Base-by-base conservation (phyloP, 2,888 invertebrate genomes). In the Campaea margaritaria region DNA sequence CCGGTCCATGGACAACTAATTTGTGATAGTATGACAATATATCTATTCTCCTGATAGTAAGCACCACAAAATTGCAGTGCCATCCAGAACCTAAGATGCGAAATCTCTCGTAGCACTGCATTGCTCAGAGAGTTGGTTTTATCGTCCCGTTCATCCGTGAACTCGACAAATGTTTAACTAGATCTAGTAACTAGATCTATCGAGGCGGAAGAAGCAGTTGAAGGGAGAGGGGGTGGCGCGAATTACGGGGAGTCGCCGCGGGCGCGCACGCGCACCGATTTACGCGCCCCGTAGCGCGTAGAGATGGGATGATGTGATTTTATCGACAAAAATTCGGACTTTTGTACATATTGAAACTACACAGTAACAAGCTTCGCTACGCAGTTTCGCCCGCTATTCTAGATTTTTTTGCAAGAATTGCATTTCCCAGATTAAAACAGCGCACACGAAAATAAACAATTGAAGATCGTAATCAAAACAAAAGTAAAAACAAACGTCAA, bases 241-340 rank as follows among this genome's bases (percentile, higher is more conserved):
- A 89, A 88, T 89, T 89, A 89, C 87, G 86, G 87, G 78, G 67
- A 70, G 82, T 81, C 83, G 86, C 86, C 89, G 86, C 75, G 65
- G 78, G 89, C 89, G 86, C 85, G 85, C 91, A 91, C 91, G 91
- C 90, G 90, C 86, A 80, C 81, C 88, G 88, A 91, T 91, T 91
- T 91, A 90, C 91, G 91, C 91, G 89, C 86, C 79, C 81, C 82
- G 82, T 78, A 83, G 75, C 72, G 11, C 47, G 53, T 76, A 85
- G 85, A 68, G 85, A 69, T 75, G 83, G n/a, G 57, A 1, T 0
- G 36, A 34, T 34, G 36, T 2, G n/a, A 3, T 36, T 0, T 36
- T 36, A n/a, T 36, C 36, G 36, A 36, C 12, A 36, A n/a, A 1
- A 3, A 36, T 36, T 9, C 8, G 11, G 10, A 34, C 11, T 34